A percentile compares a stretch with the other conserved stretches of the same genome.
These are phyloP conservation scores for Dynastes maya DNA, from an alignment of 2,888 invertebrate genomes.

Conservation along the genomic window DNA sequence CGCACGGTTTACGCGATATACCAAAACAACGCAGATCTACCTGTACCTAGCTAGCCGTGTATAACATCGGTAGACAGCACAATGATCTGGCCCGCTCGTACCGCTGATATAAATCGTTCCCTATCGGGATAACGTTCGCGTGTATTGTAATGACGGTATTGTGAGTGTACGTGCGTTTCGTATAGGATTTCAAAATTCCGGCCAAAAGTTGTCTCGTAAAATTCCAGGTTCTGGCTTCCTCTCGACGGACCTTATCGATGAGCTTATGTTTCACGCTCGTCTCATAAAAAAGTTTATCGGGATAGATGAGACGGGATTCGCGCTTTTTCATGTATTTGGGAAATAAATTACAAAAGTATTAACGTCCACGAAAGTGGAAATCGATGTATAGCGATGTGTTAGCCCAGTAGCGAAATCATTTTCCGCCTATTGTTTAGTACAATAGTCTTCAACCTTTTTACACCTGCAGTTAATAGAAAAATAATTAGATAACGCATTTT, in stretches of 20 bases:
- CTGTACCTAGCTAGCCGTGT: constrained; percentile 45
- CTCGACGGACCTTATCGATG: constrained; percentile 29
- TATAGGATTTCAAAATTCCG: constrained; percentile 37
- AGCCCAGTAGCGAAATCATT: background rate
- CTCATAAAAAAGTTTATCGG: constrained; percentile 43
- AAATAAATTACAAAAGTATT: constrained; percentile 41
- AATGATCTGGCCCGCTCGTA: constrained; percentile 31
- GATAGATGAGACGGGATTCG: constrained; percentile 22
- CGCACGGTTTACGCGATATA: constrained; percentile 47
- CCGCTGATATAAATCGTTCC: constrained; percentile 45
- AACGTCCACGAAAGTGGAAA: background rate
- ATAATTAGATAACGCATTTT: too few species aligned
- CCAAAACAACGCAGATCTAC: constrained; percentile 23
- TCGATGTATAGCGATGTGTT: background rate
- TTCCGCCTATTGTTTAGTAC: background rate
- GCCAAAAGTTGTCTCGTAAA: constrained; percentile 35
- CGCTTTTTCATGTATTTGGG: constrained; percentile 6
- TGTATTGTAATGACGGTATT: constrained; percentile 1
- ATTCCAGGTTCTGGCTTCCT: constrained; percentile 5
- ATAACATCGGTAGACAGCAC: constrained; percentile 36
- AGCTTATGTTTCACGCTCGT: constrained; percentile 43
- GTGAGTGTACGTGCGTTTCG: constrained; percentile 4
- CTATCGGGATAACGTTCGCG: background rate
- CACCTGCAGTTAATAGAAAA: too few species aligned
- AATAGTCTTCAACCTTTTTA: too few species aligned